A percentile compares a stretch with the other conserved stretches of the same genome.
phyloP scores from a whole-genome alignment of 2,888 invertebrate genomes.

The Pemphredon lugubris region DNA sequence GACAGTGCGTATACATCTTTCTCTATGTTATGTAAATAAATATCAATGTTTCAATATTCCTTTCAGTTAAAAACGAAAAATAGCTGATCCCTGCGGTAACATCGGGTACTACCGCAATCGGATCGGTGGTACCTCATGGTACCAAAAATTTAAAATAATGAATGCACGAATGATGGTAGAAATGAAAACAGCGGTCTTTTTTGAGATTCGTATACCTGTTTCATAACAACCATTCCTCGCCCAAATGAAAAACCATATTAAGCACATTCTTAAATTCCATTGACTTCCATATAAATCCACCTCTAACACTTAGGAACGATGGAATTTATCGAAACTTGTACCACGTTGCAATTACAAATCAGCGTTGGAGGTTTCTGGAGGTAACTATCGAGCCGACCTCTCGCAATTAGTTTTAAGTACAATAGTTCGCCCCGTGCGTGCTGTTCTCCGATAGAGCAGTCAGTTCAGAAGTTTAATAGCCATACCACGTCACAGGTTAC shows the following conservation, averaged over 20 bases:
- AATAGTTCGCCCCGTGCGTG: slow-evolving; percentile 19
- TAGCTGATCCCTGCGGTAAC: not conserved
- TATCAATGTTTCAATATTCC: not conserved
- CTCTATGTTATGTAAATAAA: not conserved
- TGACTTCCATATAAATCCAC: too few relatives aligned
- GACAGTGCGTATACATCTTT: not conserved
- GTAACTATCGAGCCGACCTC: slow-evolving; percentile 15
- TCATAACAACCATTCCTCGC: too few relatives aligned
- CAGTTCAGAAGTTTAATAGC: slow-evolving; percentile 45
- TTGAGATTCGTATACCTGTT: slow-evolving; percentile 2
- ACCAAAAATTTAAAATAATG: too few relatives aligned
- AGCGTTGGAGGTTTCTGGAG: slow-evolving; percentile 20
- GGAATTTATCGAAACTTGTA: too few relatives aligned
- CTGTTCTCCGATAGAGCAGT: slow-evolving; percentile 11
- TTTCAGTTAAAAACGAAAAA: not conserved
- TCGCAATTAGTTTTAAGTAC: slow-evolving; percentile 27
- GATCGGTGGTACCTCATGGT: slow-evolving; percentile 4
- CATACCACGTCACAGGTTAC: slow-evolving; percentile 57
- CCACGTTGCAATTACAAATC: slow-evolving; percentile 19
- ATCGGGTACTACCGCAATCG: not conserved
- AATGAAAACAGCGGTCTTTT: not conserved
- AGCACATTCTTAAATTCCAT: too few relatives aligned
- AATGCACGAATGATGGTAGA: too few relatives aligned
- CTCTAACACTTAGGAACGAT: slow-evolving; percentile 25
- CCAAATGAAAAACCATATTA: too few relatives aligned